These are phyloP conservation scores for Asbolus verrucosus DNA, from an alignment of 1,140 invertebrate species.

Conservation along the genomic window DNA sequence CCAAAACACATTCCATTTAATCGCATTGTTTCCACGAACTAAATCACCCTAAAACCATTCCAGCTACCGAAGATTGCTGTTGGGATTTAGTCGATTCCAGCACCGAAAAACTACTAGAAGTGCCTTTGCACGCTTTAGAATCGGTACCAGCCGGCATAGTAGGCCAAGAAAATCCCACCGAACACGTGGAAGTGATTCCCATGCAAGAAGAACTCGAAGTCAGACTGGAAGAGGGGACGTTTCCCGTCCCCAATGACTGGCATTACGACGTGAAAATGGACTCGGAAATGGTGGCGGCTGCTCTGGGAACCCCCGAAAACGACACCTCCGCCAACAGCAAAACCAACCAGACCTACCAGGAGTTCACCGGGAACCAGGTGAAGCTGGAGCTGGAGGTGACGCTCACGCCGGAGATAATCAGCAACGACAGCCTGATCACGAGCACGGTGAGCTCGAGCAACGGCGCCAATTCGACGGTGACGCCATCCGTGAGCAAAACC, in stretches of 20 bases:
- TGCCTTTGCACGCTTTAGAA: constrained; percentile 59
- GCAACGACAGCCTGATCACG: constrained; percentile 64
- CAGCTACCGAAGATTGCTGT: constrained; percentile 60
- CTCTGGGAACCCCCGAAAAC: constrained; percentile 54
- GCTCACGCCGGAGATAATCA: constrained; percentile 67
- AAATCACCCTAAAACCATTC: constrained; percentile 4
- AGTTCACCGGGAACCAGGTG: constrained; percentile 53
- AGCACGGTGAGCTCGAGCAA: constrained; percentile 62
- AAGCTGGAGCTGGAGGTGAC: constrained; percentile 69
- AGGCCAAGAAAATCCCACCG: constrained; percentile 57
- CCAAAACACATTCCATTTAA: constrained; percentile 23
- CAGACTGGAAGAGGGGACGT: constrained; percentile 65
- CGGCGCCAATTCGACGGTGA: constrained; percentile 62
- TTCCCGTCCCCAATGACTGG: constrained; percentile 64
- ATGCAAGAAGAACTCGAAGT: constrained; percentile 70
- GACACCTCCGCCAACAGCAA: constrained; percentile 39
- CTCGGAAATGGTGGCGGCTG: constrained; percentile 62
- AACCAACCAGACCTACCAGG: constrained; percentile 43
- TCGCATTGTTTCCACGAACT: constrained; percentile 26
- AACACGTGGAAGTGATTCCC: constrained; percentile 67
- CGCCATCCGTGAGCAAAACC: constrained; percentile 58
- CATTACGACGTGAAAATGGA: constrained; percentile 64
- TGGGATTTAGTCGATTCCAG: constrained; percentile 67
- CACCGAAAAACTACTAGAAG: constrained; percentile 65
- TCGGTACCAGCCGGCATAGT: constrained; percentile 59